These are phyloP conservation scores for Drosophila mimica DNA, from an alignment of 2,888 invertebrate species.

Conservation along the genomic window DNA sequence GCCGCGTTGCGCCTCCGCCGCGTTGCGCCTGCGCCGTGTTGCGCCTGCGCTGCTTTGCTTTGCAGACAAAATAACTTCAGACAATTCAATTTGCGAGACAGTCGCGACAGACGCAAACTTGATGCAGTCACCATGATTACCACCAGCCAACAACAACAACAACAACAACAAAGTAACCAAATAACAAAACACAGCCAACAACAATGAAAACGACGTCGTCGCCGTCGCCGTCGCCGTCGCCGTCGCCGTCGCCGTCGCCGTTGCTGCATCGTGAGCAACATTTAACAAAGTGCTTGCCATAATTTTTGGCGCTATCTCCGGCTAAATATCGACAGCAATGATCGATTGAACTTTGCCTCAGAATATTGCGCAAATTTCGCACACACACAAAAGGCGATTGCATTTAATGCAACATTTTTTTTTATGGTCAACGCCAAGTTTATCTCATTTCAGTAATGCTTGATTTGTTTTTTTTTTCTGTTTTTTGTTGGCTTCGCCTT, in stretches of 20 bases:
- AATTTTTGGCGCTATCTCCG: conserved; percentile 74
- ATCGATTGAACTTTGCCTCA: conserved; percentile 76
- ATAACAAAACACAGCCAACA: conserved; percentile 29
- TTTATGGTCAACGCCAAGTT: conserved; percentile 64
- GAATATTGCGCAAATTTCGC: conserved; percentile 53
- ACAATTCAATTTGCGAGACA: conserved; percentile 76
- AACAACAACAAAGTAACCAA: conserved; percentile 11
- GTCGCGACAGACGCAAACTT: conserved; percentile 52
- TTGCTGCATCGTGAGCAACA: conserved; percentile 64
- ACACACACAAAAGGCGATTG: conserved; percentile 70
- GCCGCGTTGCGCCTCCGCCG: conserved; percentile 58
- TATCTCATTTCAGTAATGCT: conserved; percentile 16
- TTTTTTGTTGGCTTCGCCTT: conserved; percentile 18
- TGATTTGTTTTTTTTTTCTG: conserved; percentile 15
- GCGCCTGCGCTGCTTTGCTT: conserved; percentile 30
- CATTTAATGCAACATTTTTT: conserved; percentile 69
- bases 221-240: conserved; percentile 11
- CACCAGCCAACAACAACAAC: conserved; percentile 21
- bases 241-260: neutral
- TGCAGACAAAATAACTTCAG: conserved; percentile 57
- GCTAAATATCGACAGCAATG: conserved; percentile 78
- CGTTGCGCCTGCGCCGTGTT: conserved; percentile 67
- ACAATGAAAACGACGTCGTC: conserved; percentile 43
- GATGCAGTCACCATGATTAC: conserved; percentile 78
- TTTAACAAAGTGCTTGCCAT: conserved; percentile 80